phyloP scores from a whole-genome alignment of 1,140 invertebrate genomes.

The Lysiphlebus fabarum region DNA sequence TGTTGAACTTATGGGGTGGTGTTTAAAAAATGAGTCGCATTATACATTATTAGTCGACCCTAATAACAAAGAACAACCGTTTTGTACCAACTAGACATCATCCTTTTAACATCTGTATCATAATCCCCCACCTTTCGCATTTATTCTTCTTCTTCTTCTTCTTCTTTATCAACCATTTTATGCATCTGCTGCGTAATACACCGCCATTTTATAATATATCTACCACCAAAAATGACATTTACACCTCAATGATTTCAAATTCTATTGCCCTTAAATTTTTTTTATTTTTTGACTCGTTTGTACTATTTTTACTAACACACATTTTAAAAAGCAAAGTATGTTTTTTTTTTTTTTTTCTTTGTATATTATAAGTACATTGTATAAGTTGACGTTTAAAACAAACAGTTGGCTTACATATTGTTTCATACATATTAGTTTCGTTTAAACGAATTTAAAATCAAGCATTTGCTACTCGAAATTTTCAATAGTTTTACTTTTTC shows the following conservation, averaged over 20 bases:
- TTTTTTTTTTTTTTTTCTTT: no score
- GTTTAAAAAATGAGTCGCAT: slow-evolving; percentile 26
- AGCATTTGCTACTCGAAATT: slow-evolving; percentile 2
- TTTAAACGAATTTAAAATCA: slow-evolving; percentile 2
- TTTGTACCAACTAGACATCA: slow-evolving; percentile 26
- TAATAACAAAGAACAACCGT: slow-evolving; percentile 37
- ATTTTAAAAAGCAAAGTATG: neutral
- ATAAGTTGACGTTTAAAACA: slow-evolving; percentile 11
- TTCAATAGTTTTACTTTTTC: slow-evolving; percentile 4
- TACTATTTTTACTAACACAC: neutral
- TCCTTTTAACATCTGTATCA: slow-evolving; percentile 51
- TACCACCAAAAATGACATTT: slow-evolving; percentile 28
- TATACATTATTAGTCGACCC: slow-evolving; percentile 49
- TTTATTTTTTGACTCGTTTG: slow-evolving; percentile 2
- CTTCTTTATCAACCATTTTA: slow-evolving; percentile 32
- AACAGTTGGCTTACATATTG: slow-evolving; percentile 21
- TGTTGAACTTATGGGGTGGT: neutral
- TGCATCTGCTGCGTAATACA: slow-evolving; percentile 38
- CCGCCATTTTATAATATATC: slow-evolving; percentile 8
- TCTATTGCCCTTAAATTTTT: slow-evolving; percentile 12
- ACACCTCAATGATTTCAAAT: slow-evolving; percentile 21
- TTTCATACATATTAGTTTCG: slow-evolving; percentile 4
- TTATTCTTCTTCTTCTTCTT: neutral
- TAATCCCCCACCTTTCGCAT: slow-evolving; percentile 20
- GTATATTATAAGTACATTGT: no score